Conservation (phyloP, 2,113 vertebrate species). For the Dascyllus trimaculatus region DNA sequence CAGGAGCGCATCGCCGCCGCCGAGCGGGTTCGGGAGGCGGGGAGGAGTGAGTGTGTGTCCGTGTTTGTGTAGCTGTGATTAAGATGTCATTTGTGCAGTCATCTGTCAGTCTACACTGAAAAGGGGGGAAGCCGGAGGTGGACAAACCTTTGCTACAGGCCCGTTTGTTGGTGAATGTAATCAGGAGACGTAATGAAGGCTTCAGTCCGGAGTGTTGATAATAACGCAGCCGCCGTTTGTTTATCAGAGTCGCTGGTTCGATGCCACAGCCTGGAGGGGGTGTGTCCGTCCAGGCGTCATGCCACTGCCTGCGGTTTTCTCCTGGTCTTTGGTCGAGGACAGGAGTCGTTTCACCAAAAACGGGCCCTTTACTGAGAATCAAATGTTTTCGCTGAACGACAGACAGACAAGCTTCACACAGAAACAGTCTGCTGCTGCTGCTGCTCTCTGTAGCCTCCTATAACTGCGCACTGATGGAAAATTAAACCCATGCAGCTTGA, state of each 20-base stretch:
- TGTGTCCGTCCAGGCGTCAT: slow-evolving; percentile 69
- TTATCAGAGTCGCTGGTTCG: slow-evolving; percentile 63
- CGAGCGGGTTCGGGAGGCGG: slow-evolving; percentile 5
- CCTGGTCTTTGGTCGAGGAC: slow-evolving; percentile 27
- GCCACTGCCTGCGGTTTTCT: slow-evolving; percentile 67
- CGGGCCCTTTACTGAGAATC: slow-evolving; percentile 46
- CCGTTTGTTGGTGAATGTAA: slow-evolving; percentile 31
- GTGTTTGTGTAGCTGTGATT: slow-evolving; percentile 41
- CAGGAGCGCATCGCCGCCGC: slow-evolving; percentile 24
- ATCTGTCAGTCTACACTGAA: slow-evolving; percentile 47
- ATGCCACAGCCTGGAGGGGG: slow-evolving; percentile 73
- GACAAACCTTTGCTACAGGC: slow-evolving; percentile 23
- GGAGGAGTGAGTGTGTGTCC: slow-evolving; percentile 15
- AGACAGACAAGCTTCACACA: slow-evolving; percentile 21
- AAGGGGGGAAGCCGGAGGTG: slow-evolving; percentile 6
- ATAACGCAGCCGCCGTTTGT: slow-evolving; percentile 51
- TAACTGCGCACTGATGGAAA: slow-evolving; percentile 20
- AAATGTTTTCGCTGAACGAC: slow-evolving; percentile 36
- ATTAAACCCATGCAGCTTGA: slow-evolving; percentile 4
- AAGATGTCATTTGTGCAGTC: slow-evolving; percentile 58
- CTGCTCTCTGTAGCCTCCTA: background rate
- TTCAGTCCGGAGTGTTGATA: slow-evolving; percentile 19
- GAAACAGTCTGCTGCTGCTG: slow-evolving; percentile 33
- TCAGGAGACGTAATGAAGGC: slow-evolving; percentile 18
- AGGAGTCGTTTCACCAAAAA: slow-evolving; percentile 6